Evolutionary conservation across 2,113 vertebrate species (phyloP).

Genomic region (Tonatia bakeri): DNA sequence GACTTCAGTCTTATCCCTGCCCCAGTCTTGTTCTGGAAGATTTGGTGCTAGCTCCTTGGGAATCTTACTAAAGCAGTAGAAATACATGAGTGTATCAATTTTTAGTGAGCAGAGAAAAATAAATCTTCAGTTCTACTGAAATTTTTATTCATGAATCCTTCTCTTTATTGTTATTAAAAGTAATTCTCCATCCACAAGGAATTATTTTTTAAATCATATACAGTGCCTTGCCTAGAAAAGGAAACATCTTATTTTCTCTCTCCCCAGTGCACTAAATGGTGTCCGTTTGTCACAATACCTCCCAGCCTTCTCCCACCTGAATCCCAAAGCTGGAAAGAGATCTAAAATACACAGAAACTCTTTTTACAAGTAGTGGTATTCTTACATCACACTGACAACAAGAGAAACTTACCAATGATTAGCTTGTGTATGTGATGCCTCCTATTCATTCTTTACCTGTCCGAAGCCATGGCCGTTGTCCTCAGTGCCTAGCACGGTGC

Average conservation of each 20-base stretch:
- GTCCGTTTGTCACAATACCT: background rate
- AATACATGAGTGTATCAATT: background rate
- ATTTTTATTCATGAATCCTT: background rate
- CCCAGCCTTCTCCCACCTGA: background rate
- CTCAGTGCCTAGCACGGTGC: background rate
- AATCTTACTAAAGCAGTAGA: background rate
- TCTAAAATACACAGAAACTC: background rate
- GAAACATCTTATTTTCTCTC: background rate
- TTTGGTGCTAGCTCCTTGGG: background rate
- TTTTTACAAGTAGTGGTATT: background rate
- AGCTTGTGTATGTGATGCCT: background rate
- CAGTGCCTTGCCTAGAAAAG: background rate
- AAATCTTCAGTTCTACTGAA: conserved; percentile 13
- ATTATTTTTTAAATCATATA: background rate
- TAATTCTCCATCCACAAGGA: background rate
- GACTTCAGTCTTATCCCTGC: background rate
- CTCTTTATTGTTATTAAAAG: conserved; percentile 13
- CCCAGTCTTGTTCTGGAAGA: background rate
- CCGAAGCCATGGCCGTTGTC: background rate
- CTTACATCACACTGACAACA: background rate
- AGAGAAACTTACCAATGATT: background rate
- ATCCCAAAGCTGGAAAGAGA: background rate
- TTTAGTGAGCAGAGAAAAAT: conserved; percentile 1
- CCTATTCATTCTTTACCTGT: background rate
- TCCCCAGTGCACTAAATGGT: background rate